Conservation (phyloP, 2,113 vertebrate genomes). For the Ceuthmochares aereus region DNA sequence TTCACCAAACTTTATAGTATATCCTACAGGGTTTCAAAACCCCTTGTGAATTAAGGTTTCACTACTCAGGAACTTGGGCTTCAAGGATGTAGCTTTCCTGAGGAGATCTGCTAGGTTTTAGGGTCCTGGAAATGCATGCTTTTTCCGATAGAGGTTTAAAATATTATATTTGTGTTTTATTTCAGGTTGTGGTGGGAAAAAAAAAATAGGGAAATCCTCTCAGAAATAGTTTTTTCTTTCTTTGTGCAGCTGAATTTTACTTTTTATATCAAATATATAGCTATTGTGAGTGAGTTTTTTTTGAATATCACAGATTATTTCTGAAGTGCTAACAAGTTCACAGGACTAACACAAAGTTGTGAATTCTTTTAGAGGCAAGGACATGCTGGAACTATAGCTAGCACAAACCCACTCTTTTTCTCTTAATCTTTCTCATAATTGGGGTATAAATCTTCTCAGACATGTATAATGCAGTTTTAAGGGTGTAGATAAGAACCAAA, state of each 20-base stretch:
- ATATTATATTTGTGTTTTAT: background rate
- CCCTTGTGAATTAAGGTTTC: background rate
- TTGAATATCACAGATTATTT: background rate
- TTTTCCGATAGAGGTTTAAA: background rate
- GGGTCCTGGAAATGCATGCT: background rate
- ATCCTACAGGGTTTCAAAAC: background rate
- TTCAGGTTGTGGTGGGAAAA: background rate
- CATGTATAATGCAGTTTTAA: background rate
- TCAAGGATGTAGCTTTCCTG: background rate
- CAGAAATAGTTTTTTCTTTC: background rate
- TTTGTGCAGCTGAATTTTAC: background rate
- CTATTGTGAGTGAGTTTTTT: accelerated
- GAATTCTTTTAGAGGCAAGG: background rate
- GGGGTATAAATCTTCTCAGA: background rate
- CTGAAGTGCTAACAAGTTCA: background rate
- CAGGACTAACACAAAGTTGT: background rate
- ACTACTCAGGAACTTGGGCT: background rate
- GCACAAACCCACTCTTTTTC: background rate
- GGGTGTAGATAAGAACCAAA: background rate
- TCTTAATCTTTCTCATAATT: background rate
- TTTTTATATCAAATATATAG: background rate
- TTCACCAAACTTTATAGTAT: background rate
- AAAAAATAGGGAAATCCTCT: background rate
- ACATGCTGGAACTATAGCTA: background rate
- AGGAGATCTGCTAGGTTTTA: background rate